phyloP scores from a whole-genome alignment of 2,797 vertebrate species.

The Danio kyathit region DNA sequence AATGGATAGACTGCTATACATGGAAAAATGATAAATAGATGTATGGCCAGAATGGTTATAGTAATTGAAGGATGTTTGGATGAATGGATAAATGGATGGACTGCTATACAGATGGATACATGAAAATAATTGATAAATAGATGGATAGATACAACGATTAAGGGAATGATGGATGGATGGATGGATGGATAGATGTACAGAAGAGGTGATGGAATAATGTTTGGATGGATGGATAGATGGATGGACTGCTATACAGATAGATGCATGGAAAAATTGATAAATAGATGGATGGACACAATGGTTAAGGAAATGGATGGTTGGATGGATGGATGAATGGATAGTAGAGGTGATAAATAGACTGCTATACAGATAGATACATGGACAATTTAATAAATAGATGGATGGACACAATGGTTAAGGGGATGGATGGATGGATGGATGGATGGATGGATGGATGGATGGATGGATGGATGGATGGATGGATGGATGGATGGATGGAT shows the following conservation, averaged over 20 bases:
- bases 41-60: too few relatives aligned
- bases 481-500: background rate
- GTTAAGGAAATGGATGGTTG: too few relatives aligned
- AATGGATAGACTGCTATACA: too few relatives aligned
- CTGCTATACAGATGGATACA: too few relatives aligned
- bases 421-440: background rate
- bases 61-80: too few relatives aligned
- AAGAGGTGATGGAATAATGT: too few relatives aligned
- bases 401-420: background rate
- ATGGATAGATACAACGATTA: too few relatives aligned
- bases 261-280: background rate
- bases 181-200: background rate
- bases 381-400: too few relatives aligned
- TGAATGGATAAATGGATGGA: too few relatives aligned
- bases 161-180: background rate
- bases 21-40: background rate
- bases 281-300: background rate
- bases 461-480: background rate
- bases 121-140: too few relatives aligned
- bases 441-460: background rate
- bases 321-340: background rate
- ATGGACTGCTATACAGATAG: too few relatives aligned
- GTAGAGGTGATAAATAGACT: too few relatives aligned
- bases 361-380: background rate
- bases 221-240: background rate